Evolutionary conservation across 1,140 invertebrate species (phyloP).

Genomic region (Melanaphis sacchari): DNA sequence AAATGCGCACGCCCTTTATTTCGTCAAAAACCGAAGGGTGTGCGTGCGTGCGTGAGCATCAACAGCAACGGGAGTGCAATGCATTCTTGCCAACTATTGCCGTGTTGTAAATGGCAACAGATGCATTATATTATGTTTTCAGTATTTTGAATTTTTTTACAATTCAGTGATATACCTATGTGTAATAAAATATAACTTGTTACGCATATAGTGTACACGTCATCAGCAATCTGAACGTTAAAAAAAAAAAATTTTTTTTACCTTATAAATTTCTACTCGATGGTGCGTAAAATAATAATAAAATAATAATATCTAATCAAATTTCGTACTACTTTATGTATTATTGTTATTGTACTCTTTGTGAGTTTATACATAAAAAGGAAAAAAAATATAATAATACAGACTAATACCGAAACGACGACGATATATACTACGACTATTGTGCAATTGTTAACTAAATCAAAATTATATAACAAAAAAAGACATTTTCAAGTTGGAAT

Average conservation of each 20-base stretch:
- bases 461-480: background rate
- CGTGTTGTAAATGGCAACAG: background rate
- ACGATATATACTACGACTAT: background rate
- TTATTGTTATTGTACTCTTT: slow-evolving; percentile 28
- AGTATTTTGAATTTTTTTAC: background rate
- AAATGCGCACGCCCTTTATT: background rate
- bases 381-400: slow-evolving; percentile 9
- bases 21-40: background rate
- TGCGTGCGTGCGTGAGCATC: background rate
- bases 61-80: background rate
- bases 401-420: background rate
- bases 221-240: background rate
- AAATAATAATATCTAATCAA: slow-evolving; percentile 21
- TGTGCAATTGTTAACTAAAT: background rate
- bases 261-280: slow-evolving; percentile 2
- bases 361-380: background rate
- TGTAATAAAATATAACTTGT: background rate
- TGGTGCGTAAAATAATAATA: slow-evolving; percentile 27
- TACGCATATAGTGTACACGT: background rate
- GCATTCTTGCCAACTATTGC: background rate
- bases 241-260: background rate
- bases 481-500: background rate
- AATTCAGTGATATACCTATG: background rate
- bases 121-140: background rate
- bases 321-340: slow-evolving; percentile 24